These are phyloP conservation scores for Sebastes baramenuke DNA, from an alignment of 2,797 vertebrate genomes.

Conservation along the genomic window DNA sequence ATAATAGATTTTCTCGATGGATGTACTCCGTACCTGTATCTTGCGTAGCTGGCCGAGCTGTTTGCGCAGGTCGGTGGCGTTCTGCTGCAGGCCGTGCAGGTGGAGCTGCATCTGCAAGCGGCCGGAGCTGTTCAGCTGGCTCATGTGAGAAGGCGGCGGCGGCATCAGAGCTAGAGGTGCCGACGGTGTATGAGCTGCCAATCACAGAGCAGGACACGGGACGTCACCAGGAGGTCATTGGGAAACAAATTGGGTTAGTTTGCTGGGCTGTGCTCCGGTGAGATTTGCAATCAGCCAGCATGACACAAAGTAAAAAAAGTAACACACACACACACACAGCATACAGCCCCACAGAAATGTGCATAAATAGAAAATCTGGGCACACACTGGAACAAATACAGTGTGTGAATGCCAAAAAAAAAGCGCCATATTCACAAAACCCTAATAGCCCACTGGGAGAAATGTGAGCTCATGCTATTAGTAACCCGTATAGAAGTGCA, in stretches of 20 bases:
- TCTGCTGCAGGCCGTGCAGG: constrained; percentile 94
- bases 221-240: constrained; percentile 38
- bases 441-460: constrained; percentile 43
- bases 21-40: constrained; percentile 86
- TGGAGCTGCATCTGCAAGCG: constrained; percentile 96
- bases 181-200: constrained; percentile 86
- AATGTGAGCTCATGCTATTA: constrained; percentile 69
- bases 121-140: constrained; percentile 84
- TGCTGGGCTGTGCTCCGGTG: constrained; percentile 18
- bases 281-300: constrained; percentile 35
- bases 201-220: constrained; percentile 69
- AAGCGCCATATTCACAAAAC: constrained; percentile 64
- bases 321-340: constrained; percentile 5
- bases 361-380: constrained; percentile 38
- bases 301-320: constrained; percentile 22
- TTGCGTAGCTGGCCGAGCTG: constrained; percentile 93
- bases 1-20: background rate
- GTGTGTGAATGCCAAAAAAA: constrained; percentile 44
- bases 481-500: constrained; percentile 52
- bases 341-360: constrained; percentile 33
- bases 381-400: constrained; percentile 35
- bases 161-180: constrained; percentile 90
- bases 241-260: constrained; percentile 55
- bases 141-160: constrained; percentile 82
- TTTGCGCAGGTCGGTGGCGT: constrained; percentile 92